Conservation (phyloP, 2,797 vertebrate species). For the Hephaestus fuliginosus region DNA sequence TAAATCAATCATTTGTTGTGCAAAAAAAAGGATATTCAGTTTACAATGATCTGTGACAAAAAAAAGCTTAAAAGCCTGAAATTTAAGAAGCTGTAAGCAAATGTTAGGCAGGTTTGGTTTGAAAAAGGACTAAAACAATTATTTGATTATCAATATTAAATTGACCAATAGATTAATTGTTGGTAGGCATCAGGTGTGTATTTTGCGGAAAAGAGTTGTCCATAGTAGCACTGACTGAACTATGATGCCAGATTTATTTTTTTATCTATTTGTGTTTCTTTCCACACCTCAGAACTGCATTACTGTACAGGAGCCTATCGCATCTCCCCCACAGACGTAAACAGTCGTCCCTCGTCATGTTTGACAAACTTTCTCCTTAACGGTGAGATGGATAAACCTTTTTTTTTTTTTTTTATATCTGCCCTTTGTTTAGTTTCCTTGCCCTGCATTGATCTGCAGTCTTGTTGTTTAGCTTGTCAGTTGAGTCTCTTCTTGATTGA, state of each 20-base stretch:
- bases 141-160: too few relatives aligned
- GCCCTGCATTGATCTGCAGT: background rate
- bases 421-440: background rate
- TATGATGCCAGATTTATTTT: background rate
- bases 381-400: constrained; percentile 79
- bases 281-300: constrained; percentile 89
- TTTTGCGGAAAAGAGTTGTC: background rate
- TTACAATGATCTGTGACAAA: background rate
- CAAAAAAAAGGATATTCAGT: too few relatives aligned
- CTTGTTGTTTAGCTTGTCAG: background rate
- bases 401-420: too few relatives aligned
- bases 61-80: background rate
- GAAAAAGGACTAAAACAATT: background rate
- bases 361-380: constrained; percentile 99
- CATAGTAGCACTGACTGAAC: background rate
- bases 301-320: constrained; percentile 98
- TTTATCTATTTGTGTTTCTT: constrained; percentile 19
- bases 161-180: too few relatives aligned
- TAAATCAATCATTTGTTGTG: too few relatives aligned
- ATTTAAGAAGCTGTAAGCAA: background rate
- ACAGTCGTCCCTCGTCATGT: constrained; percentile 98
- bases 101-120: background rate
- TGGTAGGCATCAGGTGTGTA: background rate
- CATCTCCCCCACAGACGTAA: constrained; percentile 98
- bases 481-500: background rate